phyloP scores from a whole-genome alignment of 2,888 invertebrate species.

The Pseudococcus viburni region DNA sequence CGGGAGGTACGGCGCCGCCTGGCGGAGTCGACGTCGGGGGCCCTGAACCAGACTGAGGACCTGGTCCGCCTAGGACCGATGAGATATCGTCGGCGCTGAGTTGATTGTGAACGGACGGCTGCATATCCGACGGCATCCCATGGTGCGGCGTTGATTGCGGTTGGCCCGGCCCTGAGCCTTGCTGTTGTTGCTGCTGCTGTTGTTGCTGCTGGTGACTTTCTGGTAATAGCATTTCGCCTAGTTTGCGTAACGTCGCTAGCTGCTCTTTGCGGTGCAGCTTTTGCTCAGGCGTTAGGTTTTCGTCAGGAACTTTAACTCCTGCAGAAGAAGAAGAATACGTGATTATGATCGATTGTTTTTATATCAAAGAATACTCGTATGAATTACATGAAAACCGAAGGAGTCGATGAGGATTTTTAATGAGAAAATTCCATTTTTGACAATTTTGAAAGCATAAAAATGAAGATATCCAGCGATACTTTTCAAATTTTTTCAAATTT shows the following conservation, averaged over 20 bases:
- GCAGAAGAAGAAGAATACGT: not conserved
- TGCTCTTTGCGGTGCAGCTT: conserved; percentile 94
- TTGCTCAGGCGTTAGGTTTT: conserved; percentile 96
- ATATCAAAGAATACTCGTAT: not conserved
- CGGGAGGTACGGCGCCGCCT: conserved; percentile 56
- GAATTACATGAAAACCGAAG: no score
- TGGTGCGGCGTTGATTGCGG: conserved; percentile 38
- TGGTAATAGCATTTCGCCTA: conserved; percentile 93
- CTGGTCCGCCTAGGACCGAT: conserved; percentile 46
- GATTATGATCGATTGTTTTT: not conserved
- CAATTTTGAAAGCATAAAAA: no score
- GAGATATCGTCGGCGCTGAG: conserved; percentile 62
- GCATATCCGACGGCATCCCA: conserved; percentile 57
- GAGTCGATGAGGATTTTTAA: no score
- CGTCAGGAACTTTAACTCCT: conserved; percentile 93
- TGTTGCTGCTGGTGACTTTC: conserved; percentile 74
- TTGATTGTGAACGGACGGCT: conserved; percentile 63
- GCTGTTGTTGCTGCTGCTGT: conserved; percentile 38
- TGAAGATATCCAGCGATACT: no score
- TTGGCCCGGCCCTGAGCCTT: conserved; percentile 30
- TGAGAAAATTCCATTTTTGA: no score
- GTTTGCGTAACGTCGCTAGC: conserved; percentile 89
- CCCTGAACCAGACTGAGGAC: not conserved
- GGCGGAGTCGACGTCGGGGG: not conserved
- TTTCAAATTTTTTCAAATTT: no score